A percentile compares a stretch with the other conserved stretches of the same genome.
These are phyloP conservation scores for Epirrita christyi DNA, from an alignment of 2,888 invertebrate species.

Conservation along the genomic window DNA sequence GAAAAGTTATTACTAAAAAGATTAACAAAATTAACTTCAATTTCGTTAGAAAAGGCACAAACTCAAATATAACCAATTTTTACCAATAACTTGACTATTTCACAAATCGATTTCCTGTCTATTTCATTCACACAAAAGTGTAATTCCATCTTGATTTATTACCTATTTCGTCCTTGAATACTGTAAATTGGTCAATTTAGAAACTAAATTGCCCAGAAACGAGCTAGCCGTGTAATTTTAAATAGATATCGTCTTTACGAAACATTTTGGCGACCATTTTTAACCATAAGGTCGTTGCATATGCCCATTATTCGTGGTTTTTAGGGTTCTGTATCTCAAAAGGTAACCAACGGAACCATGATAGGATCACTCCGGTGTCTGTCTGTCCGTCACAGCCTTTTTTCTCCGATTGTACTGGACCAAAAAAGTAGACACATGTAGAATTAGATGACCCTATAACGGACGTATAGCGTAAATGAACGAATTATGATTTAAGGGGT, in stretches of 20 bases:
- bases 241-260: slow-evolving; percentile 54
- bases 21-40: no score
- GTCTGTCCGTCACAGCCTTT: no score
- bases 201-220: slow-evolving; percentile 60
- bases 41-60: no score
- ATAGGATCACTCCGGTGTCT: no score
- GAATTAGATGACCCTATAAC: no score
- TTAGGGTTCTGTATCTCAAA: no score
- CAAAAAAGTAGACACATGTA: no score
- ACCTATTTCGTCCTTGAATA: slow-evolving; percentile 59
- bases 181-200: slow-evolving; percentile 70
- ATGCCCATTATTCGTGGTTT: slow-evolving; percentile 16
- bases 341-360: no score
- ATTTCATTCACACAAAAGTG: slow-evolving; percentile 47
- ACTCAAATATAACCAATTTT: not conserved
- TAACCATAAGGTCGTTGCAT: slow-evolving; percentile 24
- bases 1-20: no score
- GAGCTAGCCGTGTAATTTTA: slow-evolving; percentile 61
- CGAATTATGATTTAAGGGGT: no score
- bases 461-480: no score
- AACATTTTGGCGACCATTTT: slow-evolving; percentile 33
- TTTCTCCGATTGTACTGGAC: no score
- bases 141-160: slow-evolving; percentile 64
- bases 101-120: slow-evolving; percentile 37
- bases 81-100: slow-evolving; percentile 17